Evolutionary conservation across 2,113 vertebrate species (phyloP).

Genomic region (Corydoras sp.): DNA sequence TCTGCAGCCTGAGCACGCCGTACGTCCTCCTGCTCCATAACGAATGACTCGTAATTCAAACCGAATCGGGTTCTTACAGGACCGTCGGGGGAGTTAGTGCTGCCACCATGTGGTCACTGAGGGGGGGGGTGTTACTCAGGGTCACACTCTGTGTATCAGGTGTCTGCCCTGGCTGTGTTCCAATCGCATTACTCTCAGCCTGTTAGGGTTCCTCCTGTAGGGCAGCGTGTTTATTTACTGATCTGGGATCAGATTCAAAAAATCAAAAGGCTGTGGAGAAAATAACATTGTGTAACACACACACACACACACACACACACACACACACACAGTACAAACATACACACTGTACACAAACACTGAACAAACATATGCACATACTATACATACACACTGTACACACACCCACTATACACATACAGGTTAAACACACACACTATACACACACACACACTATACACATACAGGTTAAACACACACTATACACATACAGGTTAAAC

Average conservation of each 20-base stretch:
- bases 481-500: too few species aligned
- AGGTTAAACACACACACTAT: not conserved
- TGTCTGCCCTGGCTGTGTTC: not conserved
- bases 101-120: constrained; percentile 30
- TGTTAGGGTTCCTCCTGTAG: not conserved
- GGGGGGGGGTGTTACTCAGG: not conserved
- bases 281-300: too few species aligned
- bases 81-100: not conserved
- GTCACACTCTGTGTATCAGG: not conserved
- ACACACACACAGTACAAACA: too few species aligned
- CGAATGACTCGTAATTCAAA: not conserved
- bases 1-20: constrained; percentile 72
- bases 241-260: not conserved
- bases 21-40: constrained; percentile 46
- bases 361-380: too few species aligned
- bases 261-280: too few species aligned
- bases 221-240: not conserved
- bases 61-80: not conserved
- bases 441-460: constrained; percentile 5
- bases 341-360: too few species aligned
- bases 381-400: too few species aligned
- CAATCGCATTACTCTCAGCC: not conserved
- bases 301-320: too few species aligned
- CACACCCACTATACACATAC: not conserved
- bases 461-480: not conserved